Conservation (phyloP, 2,797 vertebrate genomes). For the Hylomyscus alleni region DNA sequence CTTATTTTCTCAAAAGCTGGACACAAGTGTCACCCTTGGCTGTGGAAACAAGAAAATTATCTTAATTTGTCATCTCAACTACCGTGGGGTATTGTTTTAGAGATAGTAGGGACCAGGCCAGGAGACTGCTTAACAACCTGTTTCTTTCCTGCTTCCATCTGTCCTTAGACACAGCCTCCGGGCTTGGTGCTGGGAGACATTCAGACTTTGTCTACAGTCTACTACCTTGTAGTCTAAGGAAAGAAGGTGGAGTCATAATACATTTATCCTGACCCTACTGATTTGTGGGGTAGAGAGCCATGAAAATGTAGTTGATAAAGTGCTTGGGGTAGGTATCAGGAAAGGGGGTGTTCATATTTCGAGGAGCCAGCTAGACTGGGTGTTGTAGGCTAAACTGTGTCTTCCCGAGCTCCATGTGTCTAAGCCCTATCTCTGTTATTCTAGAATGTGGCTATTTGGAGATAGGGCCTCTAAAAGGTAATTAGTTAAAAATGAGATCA, state of each 20-base stretch:
- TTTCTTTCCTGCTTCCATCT: background rate
- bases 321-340: fast-evolving
- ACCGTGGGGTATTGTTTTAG: background rate
- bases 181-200: background rate
- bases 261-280: background rate
- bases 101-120: background rate
- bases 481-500: background rate
- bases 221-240: background rate
- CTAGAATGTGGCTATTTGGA: background rate
- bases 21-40: background rate
- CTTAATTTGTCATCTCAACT: background rate
- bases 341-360: background rate
- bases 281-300: background rate
- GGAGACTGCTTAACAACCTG: background rate
- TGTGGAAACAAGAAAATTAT: background rate
- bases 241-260: background rate
- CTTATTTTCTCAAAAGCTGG: conserved; percentile 45
- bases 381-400: background rate
- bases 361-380: background rate
- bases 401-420: background rate
- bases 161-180: background rate
- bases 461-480: background rate
- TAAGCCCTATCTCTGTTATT: background rate
- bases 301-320: background rate
- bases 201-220: background rate